Conservation (phyloP, 2,888 invertebrate genomes). For the Falcaria lacertinaria region DNA sequence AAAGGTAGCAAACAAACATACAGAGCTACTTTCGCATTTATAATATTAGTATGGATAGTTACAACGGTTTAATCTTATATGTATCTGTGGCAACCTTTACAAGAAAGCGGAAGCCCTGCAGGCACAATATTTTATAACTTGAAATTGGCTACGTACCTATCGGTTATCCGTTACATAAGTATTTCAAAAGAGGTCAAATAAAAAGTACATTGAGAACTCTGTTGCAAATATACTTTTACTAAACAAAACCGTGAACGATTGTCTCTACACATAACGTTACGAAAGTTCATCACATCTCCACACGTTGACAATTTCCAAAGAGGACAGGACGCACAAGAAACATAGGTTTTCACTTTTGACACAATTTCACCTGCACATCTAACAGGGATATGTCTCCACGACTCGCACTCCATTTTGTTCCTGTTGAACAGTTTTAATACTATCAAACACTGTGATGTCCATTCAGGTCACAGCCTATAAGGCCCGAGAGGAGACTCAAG, state of each 20-base stretch:
- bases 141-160: too few relatives aligned
- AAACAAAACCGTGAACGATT: slow-evolving; percentile 11
- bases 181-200: slow-evolving; percentile 16
- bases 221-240: slow-evolving; percentile 47
- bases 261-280: slow-evolving; percentile 8
- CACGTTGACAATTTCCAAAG: slow-evolving; percentile 5
- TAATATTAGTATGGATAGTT: too few relatives aligned
- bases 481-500: too few relatives aligned
- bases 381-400: neutral
- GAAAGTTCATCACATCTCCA: slow-evolving; percentile 12
- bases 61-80: too few relatives aligned
- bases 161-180: slow-evolving; percentile 6
- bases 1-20: too few relatives aligned
- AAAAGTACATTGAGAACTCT: slow-evolving; percentile 50
- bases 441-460: neutral
- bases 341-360: neutral
- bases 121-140: too few relatives aligned
- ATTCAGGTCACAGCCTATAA: neutral
- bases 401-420: neutral
- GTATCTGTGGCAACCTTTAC: too few relatives aligned
- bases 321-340: slow-evolving; percentile 7
- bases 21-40: too few relatives aligned
- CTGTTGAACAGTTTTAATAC: neutral
- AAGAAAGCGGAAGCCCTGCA: too few relatives aligned
- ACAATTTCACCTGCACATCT: neutral